Conservation (phyloP, 2,113 vertebrate species). For the Oryzias melastigma region DNA sequence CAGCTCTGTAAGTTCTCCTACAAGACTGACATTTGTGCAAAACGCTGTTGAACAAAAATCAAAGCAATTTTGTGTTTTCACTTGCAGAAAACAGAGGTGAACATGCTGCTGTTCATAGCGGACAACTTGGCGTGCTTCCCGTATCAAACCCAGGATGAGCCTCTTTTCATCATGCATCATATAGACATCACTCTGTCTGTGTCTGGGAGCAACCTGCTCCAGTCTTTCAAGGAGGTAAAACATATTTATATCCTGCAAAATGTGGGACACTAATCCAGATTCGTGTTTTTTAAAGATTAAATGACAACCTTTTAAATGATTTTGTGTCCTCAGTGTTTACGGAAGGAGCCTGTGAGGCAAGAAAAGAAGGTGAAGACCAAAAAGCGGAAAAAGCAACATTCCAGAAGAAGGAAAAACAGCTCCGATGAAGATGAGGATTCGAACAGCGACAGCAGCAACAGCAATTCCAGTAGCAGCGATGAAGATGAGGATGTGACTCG, state of each 20-base stretch:
- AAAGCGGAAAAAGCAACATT: constrained; percentile 64
- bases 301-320: neutral
- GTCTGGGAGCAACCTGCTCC: constrained; percentile 96
- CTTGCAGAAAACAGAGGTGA: constrained; percentile 94
- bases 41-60: neutral
- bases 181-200: constrained; percentile 97
- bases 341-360: constrained; percentile 79
- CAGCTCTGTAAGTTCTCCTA: constrained; percentile 84
- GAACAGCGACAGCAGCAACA: constrained; percentile 63
- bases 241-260: neutral
- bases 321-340: constrained; percentile 80
- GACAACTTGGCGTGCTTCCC: constrained; percentile 99
- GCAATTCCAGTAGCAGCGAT: constrained; percentile 61
- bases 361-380: constrained; percentile 58
- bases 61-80: neutral
- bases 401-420: constrained; percentile 70
- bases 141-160: constrained; percentile 96
- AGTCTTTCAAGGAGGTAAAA: constrained; percentile 97
- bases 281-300: too few species aligned
- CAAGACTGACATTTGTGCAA: neutral
- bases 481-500: constrained; percentile 82
- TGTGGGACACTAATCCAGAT: neutral
- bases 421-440: constrained; percentile 73
- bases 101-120: constrained; percentile 95
- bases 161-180: constrained; percentile 99